Evolutionary conservation across 2,113 vertebrate genomes (phyloP).

Genomic region (Hystrix brachyura): DNA sequence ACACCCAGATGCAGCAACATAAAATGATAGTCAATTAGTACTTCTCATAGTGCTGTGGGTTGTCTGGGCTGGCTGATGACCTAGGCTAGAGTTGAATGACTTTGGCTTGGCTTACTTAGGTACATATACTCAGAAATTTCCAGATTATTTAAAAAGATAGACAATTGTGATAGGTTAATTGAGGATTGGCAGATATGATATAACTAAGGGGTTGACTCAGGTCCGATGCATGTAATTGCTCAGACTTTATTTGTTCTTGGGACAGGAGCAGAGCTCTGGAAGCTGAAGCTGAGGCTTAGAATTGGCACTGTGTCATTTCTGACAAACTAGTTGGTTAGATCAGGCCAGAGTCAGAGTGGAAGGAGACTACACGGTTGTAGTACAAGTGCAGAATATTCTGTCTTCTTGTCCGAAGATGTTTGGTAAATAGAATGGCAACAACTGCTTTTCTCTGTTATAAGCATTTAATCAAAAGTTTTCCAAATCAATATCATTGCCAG

Average conservation of each 20-base stretch:
- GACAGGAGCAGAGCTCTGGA: not conserved
- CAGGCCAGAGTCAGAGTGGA: not conserved
- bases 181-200: not conserved
- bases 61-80: not conserved
- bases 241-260: not conserved
- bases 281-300: not conserved
- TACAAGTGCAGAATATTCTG: not conserved
- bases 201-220: not conserved
- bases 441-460: not conserved
- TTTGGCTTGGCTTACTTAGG: not conserved
- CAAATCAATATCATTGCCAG: not conserved
- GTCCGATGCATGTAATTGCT: not conserved
- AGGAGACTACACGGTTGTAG: not conserved
- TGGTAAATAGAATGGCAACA: not conserved
- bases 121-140: not conserved
- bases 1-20: not conserved
- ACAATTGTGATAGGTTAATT: not conserved
- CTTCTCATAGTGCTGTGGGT: not conserved
- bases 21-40: constrained; percentile 1
- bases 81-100: not conserved
- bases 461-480: not conserved
- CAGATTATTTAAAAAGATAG: not conserved
- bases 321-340: not conserved
- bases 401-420: not conserved
- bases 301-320: not conserved